Conservation (phyloP, 2,888 invertebrate species). For the Rutpela maculata region DNA sequence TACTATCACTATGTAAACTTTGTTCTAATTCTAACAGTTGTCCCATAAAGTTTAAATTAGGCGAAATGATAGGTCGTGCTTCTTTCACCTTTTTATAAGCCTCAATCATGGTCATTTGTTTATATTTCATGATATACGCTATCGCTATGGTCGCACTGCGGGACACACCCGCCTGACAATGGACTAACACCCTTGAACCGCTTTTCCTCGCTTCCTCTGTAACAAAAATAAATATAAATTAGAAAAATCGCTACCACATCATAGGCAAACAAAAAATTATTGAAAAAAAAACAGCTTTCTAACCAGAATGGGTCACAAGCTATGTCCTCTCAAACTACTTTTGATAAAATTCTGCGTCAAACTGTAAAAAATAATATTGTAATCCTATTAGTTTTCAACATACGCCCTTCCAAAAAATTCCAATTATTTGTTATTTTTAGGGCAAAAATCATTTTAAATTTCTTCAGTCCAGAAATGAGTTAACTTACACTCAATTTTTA, state of each 20-base stretch:
- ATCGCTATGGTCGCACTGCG: constrained; percentile 96
- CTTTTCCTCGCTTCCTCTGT: constrained; percentile 83
- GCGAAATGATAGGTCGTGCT: constrained; percentile 92
- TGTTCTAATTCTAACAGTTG: constrained; percentile 91
- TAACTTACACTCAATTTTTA: too few relatives aligned
- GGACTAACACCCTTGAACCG: constrained; percentile 87
- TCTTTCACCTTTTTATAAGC: constrained; percentile 91
- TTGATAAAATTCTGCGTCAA: too few relatives aligned
- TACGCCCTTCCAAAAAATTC: too few relatives aligned
- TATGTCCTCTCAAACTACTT: too few relatives aligned
- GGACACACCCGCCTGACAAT: constrained; percentile 97
- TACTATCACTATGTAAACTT: constrained; percentile 75
- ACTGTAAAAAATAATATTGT: too few relatives aligned
- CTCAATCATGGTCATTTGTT: constrained; percentile 87
- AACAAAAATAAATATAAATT: constrained; percentile 67
- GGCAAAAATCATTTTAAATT: too few relatives aligned
- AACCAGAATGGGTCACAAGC: too few relatives aligned
- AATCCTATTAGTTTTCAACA: too few relatives aligned
- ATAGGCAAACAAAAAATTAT: too few relatives aligned
- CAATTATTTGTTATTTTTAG: too few relatives aligned
- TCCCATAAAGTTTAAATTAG: constrained; percentile 95
- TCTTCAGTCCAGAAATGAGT: too few relatives aligned
- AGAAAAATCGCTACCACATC: not conserved
- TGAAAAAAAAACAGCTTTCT: too few relatives aligned
- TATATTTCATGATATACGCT: constrained; percentile 94